A percentile compares a stretch with the other conserved stretches of the same genome.
phyloP scores from a whole-genome alignment of 1,140 invertebrate genomes.

The Drosophila ananassae region DNA sequence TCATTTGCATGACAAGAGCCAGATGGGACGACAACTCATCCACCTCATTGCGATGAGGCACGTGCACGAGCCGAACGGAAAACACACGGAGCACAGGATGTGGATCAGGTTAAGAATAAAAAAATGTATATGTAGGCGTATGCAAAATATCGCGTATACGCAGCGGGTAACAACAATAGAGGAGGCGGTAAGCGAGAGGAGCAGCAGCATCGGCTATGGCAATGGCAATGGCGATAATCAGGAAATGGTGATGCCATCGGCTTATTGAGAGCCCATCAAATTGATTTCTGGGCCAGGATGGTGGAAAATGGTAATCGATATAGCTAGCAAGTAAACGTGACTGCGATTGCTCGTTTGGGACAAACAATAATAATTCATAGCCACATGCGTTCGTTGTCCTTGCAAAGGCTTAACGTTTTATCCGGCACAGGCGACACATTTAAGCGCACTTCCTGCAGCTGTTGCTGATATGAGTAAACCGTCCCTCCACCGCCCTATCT shows the following conservation, averaged over 20 bases:
- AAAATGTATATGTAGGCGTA: constrained; percentile 13
- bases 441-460: constrained; percentile 78
- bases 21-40: constrained; percentile 45
- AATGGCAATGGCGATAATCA: constrained; percentile 59
- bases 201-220: background rate
- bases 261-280: constrained; percentile 77
- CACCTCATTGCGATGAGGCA: constrained; percentile 52
- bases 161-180: constrained; percentile 52
- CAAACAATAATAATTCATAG: constrained; percentile 81
- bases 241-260: constrained; percentile 63
- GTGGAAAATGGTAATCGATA: constrained; percentile 43
- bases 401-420: constrained; percentile 72
- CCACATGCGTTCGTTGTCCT: constrained; percentile 60
- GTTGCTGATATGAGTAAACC: constrained; percentile 60
- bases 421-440: constrained; percentile 64
- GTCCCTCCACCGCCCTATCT: background rate
- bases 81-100: constrained; percentile 35
- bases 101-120: constrained; percentile 23
- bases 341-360: constrained; percentile 45
- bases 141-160: constrained; percentile 59
- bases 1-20: constrained; percentile 67
- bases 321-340: constrained; percentile 68
- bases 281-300: constrained; percentile 63
- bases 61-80: constrained; percentile 55
- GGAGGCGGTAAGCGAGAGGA: constrained; percentile 8